phyloP scores from a whole-genome alignment of 2,797 vertebrate species.

The Poecile montanus region DNA sequence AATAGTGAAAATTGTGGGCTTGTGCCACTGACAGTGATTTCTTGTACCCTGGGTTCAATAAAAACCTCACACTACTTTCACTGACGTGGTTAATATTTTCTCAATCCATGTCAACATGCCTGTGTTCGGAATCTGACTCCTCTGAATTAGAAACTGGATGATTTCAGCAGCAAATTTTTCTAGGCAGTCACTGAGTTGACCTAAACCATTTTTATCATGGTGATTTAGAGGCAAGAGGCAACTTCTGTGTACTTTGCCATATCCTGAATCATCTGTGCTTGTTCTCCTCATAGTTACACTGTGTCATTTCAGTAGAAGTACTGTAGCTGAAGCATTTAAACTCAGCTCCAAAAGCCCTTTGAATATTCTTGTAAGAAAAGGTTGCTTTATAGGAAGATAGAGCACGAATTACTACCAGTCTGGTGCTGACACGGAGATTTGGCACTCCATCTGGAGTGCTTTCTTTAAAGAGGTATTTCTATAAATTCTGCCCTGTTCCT shows the following conservation, averaged over 20 bases:
- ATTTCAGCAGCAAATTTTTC: neutral
- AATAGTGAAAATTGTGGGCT: neutral
- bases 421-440: neutral
- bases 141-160: neutral
- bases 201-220: neutral
- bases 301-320: neutral
- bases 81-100: neutral
- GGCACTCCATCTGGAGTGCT: constrained; percentile 11
- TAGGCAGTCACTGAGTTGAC: neutral
- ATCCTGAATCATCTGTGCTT: neutral
- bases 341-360: neutral
- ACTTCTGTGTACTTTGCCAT: neutral
- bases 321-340: neutral
- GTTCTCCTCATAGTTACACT: neutral
- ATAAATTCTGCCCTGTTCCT: neutral
- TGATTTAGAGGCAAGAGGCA: neutral
- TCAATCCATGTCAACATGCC: fast-evolving
- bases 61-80: neutral
- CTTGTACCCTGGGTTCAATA: neutral
- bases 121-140: neutral
- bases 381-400: neutral
- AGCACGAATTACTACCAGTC: neutral
- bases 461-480: constrained; percentile 12
- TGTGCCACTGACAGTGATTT: neutral
- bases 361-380: neutral